These are phyloP conservation scores for Shinisaurus crocodilurus DNA, from an alignment of 2,113 vertebrate species.

Conservation along the genomic window DNA sequence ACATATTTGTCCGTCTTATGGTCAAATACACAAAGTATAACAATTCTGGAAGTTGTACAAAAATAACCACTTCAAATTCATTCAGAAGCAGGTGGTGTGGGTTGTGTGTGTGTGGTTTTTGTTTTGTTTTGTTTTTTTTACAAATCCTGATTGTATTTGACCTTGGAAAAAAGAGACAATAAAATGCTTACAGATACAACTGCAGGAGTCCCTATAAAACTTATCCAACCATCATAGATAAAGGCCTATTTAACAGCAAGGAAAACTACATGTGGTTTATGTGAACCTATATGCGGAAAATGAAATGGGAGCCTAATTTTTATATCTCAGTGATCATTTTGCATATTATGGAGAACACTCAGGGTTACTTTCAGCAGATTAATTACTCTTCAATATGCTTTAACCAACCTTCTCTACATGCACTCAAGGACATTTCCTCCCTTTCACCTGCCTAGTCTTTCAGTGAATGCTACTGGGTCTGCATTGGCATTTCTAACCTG, in stretches of 20 bases:
- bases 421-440: neutral
- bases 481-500: neutral
- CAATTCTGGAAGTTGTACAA: constrained; percentile 46
- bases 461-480: neutral
- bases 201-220: neutral
- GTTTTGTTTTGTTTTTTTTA: too few species aligned
- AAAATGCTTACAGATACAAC: neutral
- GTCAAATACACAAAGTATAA: constrained; percentile 42
- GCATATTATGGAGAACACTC: neutral
- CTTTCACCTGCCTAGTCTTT: neutral
- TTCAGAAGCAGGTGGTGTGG: neutral
- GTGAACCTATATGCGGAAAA: neutral
- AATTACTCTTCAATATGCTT: neutral
- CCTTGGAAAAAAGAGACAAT: constrained; percentile 23
- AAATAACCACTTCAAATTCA: constrained; percentile 39
- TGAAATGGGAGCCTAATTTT: constrained; percentile 1
- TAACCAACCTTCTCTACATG: neutral
- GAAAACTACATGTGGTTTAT: neutral
- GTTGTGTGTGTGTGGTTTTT: neutral
- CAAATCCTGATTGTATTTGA: constrained; percentile 34
- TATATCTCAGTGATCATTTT: neutral
- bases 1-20: constrained; percentile 44
- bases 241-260: neutral
- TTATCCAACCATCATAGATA: neutral
- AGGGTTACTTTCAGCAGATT: neutral